These are phyloP conservation scores for Slavum lentiscoides DNA, from an alignment of 2,888 invertebrate species.

Conservation along the genomic window DNA sequence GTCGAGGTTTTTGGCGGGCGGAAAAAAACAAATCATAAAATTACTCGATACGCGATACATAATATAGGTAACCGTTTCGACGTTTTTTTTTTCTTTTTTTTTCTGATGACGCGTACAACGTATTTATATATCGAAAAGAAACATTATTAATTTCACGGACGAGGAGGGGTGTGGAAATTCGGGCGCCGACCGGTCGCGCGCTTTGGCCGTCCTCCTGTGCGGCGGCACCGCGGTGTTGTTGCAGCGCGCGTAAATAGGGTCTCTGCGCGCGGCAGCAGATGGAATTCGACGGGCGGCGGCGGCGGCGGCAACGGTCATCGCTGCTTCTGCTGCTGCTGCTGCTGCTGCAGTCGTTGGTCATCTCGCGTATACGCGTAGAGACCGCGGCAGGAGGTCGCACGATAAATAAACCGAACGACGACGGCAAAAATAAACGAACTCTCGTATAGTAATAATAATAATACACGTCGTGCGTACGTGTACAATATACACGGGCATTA, in stretches of 20 bases:
- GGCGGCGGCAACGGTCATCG: constrained; percentile 37
- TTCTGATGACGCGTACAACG: constrained; percentile 24
- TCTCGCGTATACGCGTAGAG: background rate
- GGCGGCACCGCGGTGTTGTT: background rate
- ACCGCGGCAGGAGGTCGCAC: constrained; percentile 29
- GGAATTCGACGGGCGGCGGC: constrained; percentile 43
- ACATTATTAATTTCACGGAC: constrained; percentile 25
- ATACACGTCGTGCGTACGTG: too few species aligned
- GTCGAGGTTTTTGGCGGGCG: too few species aligned
- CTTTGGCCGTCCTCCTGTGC: too few species aligned
- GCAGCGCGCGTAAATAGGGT: background rate
- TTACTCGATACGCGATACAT: too few species aligned
- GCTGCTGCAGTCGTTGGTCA: constrained; percentile 29
- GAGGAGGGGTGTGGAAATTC: background rate
- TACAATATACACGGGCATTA: constrained; percentile 9
- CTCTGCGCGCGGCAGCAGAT: constrained; percentile 20
- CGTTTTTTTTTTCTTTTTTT: background rate
- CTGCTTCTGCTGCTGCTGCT: too few species aligned
- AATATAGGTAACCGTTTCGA: background rate
- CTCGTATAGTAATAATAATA: background rate
- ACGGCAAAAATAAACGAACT: background rate
- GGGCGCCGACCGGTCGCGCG: constrained; percentile 49
- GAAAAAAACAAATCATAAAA: too few species aligned
- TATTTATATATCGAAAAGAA: constrained; percentile 14
- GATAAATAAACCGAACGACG: background rate